Conservation (phyloP, 2,888 invertebrate genomes). For the Gandaritis pyraliata region DNA sequence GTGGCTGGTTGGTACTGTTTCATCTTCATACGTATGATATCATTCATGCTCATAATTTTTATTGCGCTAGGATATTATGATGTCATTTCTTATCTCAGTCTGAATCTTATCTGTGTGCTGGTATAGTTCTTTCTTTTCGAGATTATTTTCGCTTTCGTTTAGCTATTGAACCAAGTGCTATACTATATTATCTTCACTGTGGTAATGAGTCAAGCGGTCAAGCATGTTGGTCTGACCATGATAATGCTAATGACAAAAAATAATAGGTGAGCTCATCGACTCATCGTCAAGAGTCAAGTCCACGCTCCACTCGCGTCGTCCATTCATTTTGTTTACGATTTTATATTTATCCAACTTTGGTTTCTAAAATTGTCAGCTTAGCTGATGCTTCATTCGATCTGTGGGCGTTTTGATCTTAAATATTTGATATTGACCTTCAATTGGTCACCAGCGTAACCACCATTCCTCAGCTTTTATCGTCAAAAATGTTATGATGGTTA, state of each 20-base stretch:
- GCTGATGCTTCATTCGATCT: conserved; percentile 47
- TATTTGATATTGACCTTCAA: conserved; percentile 44
- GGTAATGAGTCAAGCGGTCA: conserved; percentile 54
- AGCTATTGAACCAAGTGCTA: conserved; percentile 32
- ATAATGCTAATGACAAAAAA: conserved; percentile 67
- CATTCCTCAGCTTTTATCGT: background rate
- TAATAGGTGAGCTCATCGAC: conserved; percentile 62
- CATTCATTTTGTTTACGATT: conserved; percentile 45
- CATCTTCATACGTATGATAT: conserved; percentile 52
- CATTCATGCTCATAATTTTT: conserved; percentile 57
- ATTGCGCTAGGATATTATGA: conserved; percentile 55
- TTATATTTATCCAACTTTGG: conserved; percentile 42
- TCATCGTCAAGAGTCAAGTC: conserved; percentile 54
- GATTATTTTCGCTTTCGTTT: conserved; percentile 10
- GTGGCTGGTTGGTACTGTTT: conserved; percentile 43
- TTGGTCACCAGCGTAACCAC: conserved; percentile 39
- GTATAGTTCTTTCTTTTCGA: conserved; percentile 25
- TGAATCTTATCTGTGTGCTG: conserved; percentile 33
- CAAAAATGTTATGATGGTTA: conserved; percentile 39
- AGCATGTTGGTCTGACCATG: conserved; percentile 47
- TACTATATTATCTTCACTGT: conserved; percentile 37
- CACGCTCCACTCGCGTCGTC: conserved; percentile 43
- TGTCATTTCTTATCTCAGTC: conserved; percentile 53
- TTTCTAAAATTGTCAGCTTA: conserved; percentile 47
- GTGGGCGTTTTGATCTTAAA: conserved; percentile 47